Evolutionary conservation across 2,113 vertebrate species (phyloP).

Genomic region (Aptenodytes forsteri): DNA sequence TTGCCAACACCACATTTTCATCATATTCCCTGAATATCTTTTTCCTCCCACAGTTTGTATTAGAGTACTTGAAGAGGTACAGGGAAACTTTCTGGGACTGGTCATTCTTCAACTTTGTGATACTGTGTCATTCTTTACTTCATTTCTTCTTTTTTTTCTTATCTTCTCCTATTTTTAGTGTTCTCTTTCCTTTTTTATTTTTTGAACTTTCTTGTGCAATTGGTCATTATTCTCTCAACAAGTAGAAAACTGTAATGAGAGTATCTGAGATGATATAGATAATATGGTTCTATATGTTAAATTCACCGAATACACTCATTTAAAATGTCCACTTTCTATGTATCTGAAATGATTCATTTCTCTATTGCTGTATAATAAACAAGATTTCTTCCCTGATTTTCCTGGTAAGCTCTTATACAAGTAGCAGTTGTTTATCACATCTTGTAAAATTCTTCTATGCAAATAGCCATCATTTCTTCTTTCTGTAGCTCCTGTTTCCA

Average conservation of each 20-base stretch:
- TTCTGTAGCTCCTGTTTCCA: neutral
- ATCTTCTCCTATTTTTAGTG: conserved; percentile 21
- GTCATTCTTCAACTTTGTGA: conserved; percentile 38
- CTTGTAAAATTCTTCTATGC: neutral
- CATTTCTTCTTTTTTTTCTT: conserved; percentile 4
- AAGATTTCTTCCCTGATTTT: neutral
- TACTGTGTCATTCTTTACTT: neutral
- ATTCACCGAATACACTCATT: neutral
- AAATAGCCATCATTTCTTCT: neutral
- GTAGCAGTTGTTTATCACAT: neutral
- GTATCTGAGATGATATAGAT: neutral
- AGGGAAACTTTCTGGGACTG: conserved; percentile 32
- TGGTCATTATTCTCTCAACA: neutral
- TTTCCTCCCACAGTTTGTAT: conserved; percentile 47
- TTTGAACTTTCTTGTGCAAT: neutral
- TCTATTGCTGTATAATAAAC: neutral
- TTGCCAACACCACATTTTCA: conserved; percentile 62
- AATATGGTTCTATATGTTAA: neutral
- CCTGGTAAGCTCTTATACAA: neutral
- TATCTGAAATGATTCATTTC: neutral
- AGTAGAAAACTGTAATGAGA: neutral
- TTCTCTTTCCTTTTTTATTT: neutral
- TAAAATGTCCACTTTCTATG: neutral
- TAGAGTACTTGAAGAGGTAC: conserved; percentile 27
- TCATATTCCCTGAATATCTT: conserved; percentile 13